Evolutionary conservation across 2,797 vertebrate genomes (phyloP).

Genomic region (Amniataba percoides): DNA sequence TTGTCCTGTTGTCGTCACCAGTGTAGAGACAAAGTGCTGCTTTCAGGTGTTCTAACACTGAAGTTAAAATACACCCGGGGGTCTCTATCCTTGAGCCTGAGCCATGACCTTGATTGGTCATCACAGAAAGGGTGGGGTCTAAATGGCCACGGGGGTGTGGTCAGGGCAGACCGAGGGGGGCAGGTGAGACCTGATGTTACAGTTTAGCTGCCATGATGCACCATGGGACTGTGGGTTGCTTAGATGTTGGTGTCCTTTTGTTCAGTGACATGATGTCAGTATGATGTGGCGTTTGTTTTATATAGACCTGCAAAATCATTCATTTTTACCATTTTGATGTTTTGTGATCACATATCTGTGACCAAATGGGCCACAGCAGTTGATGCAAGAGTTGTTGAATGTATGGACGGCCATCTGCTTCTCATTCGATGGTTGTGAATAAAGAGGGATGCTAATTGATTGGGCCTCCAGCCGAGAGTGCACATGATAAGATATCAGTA

Average conservation of each 20-base stretch:
- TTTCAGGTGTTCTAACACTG: constrained; percentile 31
- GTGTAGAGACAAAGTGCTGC: constrained; percentile 21
- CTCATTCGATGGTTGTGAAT: constrained; percentile 68
- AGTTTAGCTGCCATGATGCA: neutral
- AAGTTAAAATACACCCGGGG: constrained; percentile 11
- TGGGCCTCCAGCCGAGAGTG: constrained; percentile 77
- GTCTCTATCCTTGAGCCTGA: constrained; percentile 34
- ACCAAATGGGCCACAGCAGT: constrained; percentile 71
- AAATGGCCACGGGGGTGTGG: constrained; percentile 7
- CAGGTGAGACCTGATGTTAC: constrained; percentile 48
- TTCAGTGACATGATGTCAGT: neutral
- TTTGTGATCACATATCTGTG: constrained; percentile 13
- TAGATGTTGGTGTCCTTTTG: constrained; percentile 28
- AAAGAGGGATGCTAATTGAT: constrained; percentile 81
- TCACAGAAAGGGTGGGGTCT: constrained; percentile 54
- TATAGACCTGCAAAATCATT: neutral
- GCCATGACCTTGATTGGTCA: constrained; percentile 75
- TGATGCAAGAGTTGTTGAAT: constrained; percentile 51
- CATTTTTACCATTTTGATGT: neutral
- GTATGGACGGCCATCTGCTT: constrained; percentile 61
- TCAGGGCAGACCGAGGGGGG: neutral
- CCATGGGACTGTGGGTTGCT: constrained; percentile 15
- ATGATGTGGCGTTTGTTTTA: neutral
- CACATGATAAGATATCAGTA: constrained; percentile 50
- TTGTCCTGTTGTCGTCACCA: constrained; percentile 31